A percentile compares a stretch with the other conserved stretches of the same genome.
phyloP scores from a whole-genome alignment of 2,888 invertebrate genomes.

The Spisula subtruncata region DNA sequence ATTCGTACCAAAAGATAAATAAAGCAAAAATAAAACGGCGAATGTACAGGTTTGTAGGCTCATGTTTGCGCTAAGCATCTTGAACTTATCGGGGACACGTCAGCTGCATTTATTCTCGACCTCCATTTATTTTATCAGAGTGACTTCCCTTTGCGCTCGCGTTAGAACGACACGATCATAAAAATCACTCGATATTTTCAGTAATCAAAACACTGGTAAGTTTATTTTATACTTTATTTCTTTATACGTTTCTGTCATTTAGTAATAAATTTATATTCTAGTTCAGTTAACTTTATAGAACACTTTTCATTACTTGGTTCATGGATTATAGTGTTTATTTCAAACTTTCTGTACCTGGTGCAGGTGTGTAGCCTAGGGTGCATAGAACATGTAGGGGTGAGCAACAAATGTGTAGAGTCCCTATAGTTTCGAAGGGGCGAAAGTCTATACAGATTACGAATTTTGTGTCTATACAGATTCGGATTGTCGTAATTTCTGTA shows the following conservation, averaged over 20 bases:
- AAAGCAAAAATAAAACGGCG: slow-evolving; percentile 21
- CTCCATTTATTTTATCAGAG: slow-evolving; percentile 38
- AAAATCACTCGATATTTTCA: not conserved
- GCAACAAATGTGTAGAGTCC: no score
- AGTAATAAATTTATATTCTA: not conserved
- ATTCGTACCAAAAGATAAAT: slow-evolving; percentile 1
- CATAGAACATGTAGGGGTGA: no score
- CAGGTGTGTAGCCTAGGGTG: no score
- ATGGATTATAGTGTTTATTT: not conserved
- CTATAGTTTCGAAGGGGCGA: no score
- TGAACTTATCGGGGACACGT: slow-evolving; percentile 62
- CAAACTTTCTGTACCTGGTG: no score
- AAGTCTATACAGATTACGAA: no score
- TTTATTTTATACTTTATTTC: not conserved
- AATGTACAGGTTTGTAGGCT: slow-evolving; percentile 7
- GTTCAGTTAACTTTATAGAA: not conserved
- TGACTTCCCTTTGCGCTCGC: slow-evolving; percentile 40
- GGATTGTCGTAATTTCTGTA: no score
- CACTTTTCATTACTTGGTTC: not conserved
- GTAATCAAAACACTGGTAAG: not conserved
- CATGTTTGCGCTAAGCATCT: slow-evolving; percentile 28
- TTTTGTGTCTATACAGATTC: no score
- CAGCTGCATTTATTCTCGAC: slow-evolving; percentile 47
- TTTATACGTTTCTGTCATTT: not conserved
- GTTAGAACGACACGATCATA: not conserved